These are phyloP conservation scores for Chelon auratus DNA, from an alignment of 2,797 vertebrate genomes.

Conservation along the genomic window DNA sequence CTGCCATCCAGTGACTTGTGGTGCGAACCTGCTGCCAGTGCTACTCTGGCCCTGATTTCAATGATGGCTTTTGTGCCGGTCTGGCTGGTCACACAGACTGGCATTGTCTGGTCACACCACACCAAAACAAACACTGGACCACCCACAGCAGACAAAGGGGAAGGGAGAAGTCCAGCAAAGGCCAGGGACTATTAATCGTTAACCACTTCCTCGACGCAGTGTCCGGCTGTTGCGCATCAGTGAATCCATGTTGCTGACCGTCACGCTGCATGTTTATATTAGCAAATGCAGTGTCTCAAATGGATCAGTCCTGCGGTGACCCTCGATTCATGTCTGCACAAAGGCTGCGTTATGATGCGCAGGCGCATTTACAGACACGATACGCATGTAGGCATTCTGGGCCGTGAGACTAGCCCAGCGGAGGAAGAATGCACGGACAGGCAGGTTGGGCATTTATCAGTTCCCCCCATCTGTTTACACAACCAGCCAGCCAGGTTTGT, in stretches of 20 bases:
- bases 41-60: constrained; percentile 74
- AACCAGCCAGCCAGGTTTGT: constrained; percentile 55
- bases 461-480: constrained; percentile 74
- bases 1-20: constrained; percentile 69
- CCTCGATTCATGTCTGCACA: constrained; percentile 25
- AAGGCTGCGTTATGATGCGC: constrained; percentile 39
- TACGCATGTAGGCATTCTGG: neutral
- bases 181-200: constrained; percentile 52
- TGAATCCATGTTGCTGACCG: neutral
- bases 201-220: constrained; percentile 65
- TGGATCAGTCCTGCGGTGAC: constrained; percentile 26
- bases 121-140: constrained; percentile 83
- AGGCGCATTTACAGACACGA: constrained; percentile 8
- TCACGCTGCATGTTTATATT: neutral
- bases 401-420: constrained; percentile 21
- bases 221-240: constrained; percentile 42
- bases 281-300: constrained; percentile 6
- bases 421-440: constrained; percentile 17
- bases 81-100: constrained; percentile 72
- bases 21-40: constrained; percentile 71
- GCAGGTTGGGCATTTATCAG: constrained; percentile 57
- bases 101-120: constrained; percentile 77
- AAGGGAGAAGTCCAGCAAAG: constrained; percentile 34
- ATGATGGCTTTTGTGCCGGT: constrained; percentile 81
- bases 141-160: constrained; percentile 71